Evolutionary conservation across 2,888 invertebrate genomes (phyloP), one percentile per base, ranked within the genome.

Genomic region (Andrena bucephala): DNA sequence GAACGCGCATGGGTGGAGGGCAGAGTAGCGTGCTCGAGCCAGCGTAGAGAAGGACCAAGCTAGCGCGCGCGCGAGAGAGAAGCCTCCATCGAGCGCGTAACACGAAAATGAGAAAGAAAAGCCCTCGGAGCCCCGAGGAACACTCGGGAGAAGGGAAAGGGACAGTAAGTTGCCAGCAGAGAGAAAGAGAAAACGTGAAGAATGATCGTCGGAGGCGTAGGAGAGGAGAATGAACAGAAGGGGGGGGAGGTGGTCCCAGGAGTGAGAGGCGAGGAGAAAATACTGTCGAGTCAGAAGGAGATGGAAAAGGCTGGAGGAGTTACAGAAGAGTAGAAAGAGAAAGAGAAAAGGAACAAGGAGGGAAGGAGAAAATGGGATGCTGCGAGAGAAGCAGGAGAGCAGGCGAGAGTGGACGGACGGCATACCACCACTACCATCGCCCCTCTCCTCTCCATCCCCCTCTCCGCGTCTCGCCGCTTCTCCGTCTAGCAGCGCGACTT

Each of bases 331-430:
- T 52, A 36, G 31, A 57, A 54, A 60, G 59, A 50, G 67, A 48
- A 10, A 60, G n/a, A 29, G 66, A n/a, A 31, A 67, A 50, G 60
- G 27, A 66, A 67, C 57, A 24, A 63, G 69, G 69, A 52, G 24
- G 57, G 73, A 66, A 68, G 65, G 71, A 31, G 72, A 76, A 77
- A 89, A 86, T 88, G 87, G 89, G 90, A 89, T 90, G 90, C 87
- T 91, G 90, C 83, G 78, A 85, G 85, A 67, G 76, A 83, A 65
- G 62, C 76, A 74, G 77, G 80, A 79, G 71, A 73, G 70, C 86
- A 89, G 91, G 93, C 93, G 93, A 94, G 93, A 94, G 94, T 94
- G 94, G 94, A 93, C 92, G 92, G 92, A 93, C 94, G 91, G 92
- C 94, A 93, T 94, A 92, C 94, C 94, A 92, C 93, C 92, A 91